Percentiles rank a stretch among this genome's conserved stretches.
Evolutionary conservation across 2,113 vertebrate genomes (phyloP).

Genomic region (Microtus ochrogaster): DNA sequence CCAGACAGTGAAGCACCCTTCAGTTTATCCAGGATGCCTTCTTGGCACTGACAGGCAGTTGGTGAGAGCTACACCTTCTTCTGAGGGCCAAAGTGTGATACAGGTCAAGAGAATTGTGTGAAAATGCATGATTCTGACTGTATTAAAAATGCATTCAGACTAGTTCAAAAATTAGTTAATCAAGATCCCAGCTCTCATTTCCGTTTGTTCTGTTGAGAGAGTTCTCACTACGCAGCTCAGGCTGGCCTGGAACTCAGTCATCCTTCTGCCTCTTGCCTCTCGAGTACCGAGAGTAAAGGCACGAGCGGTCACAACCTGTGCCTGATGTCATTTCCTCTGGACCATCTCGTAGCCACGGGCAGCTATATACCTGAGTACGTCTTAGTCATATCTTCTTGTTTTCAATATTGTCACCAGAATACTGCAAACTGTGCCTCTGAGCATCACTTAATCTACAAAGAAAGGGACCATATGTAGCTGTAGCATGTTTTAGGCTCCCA

Average conservation of each 20-base stretch:
- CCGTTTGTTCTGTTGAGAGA: slow-evolving; percentile 78
- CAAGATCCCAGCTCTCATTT: slow-evolving; percentile 85
- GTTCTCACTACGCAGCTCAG: not conserved
- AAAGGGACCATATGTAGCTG: not conserved
- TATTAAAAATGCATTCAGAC: slow-evolving; percentile 87
- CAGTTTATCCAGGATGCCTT: slow-evolving; percentile 92
- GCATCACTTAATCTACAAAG: not conserved
- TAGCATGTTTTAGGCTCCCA: not conserved
- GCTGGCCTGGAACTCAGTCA: not conserved
- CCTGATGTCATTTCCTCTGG: slow-evolving; percentile 61
- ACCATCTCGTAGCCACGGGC: not conserved
- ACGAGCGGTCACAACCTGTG: no score
- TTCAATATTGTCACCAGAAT: not conserved
- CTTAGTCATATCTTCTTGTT: not conserved
- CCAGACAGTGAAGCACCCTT: slow-evolving; percentile 85
- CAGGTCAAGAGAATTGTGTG: slow-evolving; percentile 87
- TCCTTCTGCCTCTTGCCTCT: not conserved
- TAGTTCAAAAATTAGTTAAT: slow-evolving; percentile 88
- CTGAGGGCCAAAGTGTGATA: slow-evolving; percentile 92
- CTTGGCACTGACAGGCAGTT: slow-evolving; percentile 89
- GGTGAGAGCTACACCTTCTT: slow-evolving; percentile 89
- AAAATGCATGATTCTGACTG: slow-evolving; percentile 84
- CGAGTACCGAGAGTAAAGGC: not conserved
- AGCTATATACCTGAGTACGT: not conserved
- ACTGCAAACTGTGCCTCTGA: not conserved